phyloP scores from a whole-genome alignment of 2,888 invertebrate genomes.

The Gryllus longicercus region DNA sequence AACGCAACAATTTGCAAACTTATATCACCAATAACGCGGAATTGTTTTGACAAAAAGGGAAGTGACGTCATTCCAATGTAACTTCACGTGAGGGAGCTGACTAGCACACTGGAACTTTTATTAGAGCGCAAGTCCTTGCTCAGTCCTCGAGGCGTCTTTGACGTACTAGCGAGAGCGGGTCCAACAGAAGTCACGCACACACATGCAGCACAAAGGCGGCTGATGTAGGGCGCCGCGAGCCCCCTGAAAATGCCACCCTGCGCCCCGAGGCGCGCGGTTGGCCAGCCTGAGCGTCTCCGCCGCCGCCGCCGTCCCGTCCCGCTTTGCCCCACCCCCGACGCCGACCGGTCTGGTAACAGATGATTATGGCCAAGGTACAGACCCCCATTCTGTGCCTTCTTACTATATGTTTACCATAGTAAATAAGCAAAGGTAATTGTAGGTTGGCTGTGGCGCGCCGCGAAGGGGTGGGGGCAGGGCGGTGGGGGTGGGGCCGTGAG shows the following conservation, averaged over 20 bases:
- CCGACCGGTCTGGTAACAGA: constrained; percentile 17
- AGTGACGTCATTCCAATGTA: too few relatives aligned
- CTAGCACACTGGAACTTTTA: too few relatives aligned
- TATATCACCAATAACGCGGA: too few relatives aligned
- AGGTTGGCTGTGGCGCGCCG: not conserved
- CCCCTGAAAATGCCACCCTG: not conserved
- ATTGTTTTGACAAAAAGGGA: too few relatives aligned
- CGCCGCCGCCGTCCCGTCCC: not conserved
- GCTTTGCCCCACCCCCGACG: not conserved
- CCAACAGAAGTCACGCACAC: too few relatives aligned
- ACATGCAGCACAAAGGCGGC: too few relatives aligned
- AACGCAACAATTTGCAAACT: too few relatives aligned
- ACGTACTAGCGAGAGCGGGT: too few relatives aligned
- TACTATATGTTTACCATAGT: constrained; percentile 32
- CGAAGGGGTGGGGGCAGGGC: not conserved
- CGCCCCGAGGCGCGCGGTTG: not conserved
- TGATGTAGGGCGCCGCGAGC: not conserved
- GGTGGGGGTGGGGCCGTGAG: too few relatives aligned
- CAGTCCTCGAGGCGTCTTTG: too few relatives aligned
- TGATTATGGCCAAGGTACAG: not conserved
- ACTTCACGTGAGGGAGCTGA: too few relatives aligned
- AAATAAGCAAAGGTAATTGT: constrained; percentile 27
- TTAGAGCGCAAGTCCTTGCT: too few relatives aligned
- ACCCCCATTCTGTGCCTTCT: constrained; percentile 6
- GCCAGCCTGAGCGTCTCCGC: not conserved